Base-by-base conservation (phyloP, 1,140 invertebrate species). In the Zaprionus tsacasi region DNA sequence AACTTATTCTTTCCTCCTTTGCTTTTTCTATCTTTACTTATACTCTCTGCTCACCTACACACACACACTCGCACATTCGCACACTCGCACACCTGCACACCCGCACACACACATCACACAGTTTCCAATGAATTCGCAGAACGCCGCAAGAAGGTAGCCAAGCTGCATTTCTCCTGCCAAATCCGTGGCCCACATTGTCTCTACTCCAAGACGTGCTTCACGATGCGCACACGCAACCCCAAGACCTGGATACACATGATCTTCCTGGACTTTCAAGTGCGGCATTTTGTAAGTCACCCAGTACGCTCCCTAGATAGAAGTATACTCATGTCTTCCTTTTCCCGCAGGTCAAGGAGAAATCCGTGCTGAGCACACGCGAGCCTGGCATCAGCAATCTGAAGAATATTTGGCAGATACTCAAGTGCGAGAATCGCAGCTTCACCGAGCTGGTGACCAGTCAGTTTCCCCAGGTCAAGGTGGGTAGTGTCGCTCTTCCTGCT, bases 191-290 rank as follows among this genome's bases (percentile, higher is more conserved):
- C 96, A 70, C 96, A 98, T 93, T 99, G 98, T 93, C 94, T 99
- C n/a, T 99, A 98, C 93, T 95, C 95, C 59, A 95, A 95, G 82
- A 95, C 96, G 52, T 95, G 96, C 88, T 99, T 98, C 93, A 96
- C 95, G 2, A 95, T 98, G 94, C 95, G 97, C 85, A 98, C 98
- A 48, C 95, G 96, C 76, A 95, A 97, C 93, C 96, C 98, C 11
- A 94, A 97, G 77, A 95, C 96, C 58, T 99, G 98, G 98, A 97
- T 99, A 72, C 98, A 99, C 94, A 94, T 99, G 15, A 99, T 99
- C 97, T 98, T 99, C 93, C 94, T 99, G 43, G 96, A 97, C 70
- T 94, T 98, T 78, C 96, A 97, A 94, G 95, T 96, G 93, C 81
- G 86, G 11, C 76, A 79, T 69, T 92, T 92, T 75, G 91, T 92